Evolutionary conservation across 2,888 invertebrate species (phyloP).

Genomic region (Linyphia triangularis): DNA sequence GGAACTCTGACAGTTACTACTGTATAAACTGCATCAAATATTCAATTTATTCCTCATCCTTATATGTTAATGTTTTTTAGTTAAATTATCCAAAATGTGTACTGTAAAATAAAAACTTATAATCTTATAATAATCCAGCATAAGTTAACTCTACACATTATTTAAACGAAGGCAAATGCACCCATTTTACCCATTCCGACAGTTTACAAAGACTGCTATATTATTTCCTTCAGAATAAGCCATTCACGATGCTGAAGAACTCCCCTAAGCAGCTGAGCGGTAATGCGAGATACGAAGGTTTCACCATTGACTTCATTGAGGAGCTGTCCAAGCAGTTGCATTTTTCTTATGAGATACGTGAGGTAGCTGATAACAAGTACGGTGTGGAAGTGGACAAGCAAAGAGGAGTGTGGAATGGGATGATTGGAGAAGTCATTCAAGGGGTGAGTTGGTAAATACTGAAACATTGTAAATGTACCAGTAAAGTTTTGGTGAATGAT

Average conservation of each 20-base stretch:
- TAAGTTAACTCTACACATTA: no score
- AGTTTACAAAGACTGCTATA: background rate
- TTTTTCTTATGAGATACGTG: slow-evolving; percentile 90
- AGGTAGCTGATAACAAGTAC: slow-evolving; percentile 89
- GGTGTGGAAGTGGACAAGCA: slow-evolving; percentile 81
- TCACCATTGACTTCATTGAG: slow-evolving; percentile 88
- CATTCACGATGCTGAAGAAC: slow-evolving; percentile 92
- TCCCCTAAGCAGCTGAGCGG: slow-evolving; percentile 83
- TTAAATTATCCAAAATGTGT: no score
- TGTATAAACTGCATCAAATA: no score
- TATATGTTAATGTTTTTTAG: no score
- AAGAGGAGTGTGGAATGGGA: slow-evolving; percentile 76
- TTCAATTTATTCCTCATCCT: no score
- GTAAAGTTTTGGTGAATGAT: no score
- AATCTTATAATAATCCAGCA: no score
- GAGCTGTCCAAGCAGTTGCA: slow-evolving; percentile 88
- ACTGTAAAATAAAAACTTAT: no score
- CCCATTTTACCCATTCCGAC: background rate
- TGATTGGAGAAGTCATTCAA: slow-evolving; percentile 76
- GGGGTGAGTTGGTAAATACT: no score
- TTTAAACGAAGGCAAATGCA: no score
- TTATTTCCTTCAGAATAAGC: slow-evolving; percentile 84
- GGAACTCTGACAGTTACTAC: no score
- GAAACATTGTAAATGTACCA: no score
- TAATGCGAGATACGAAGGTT: slow-evolving; percentile 88